Conservation (phyloP, 1,140 invertebrate genomes). For the Dendrolimus kikuchii region DNA sequence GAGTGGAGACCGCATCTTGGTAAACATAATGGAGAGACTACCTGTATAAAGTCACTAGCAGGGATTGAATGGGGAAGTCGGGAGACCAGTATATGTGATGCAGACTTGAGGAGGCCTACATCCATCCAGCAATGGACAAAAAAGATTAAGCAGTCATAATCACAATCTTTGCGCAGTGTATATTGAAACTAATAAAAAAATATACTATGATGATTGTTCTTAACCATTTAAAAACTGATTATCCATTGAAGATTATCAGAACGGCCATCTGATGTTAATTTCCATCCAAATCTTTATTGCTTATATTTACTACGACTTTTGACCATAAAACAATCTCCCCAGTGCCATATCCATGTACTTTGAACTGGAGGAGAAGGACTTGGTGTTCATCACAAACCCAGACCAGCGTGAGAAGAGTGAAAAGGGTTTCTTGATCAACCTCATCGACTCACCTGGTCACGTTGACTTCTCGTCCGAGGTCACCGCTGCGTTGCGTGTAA, state of each 20-base stretch:
- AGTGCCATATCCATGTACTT: constrained; percentile 99
- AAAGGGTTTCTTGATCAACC: constrained; percentile 98
- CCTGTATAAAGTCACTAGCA: no score
- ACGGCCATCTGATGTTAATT: constrained; percentile 62
- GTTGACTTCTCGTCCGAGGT: constrained; percentile 99
- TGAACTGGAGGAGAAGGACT: constrained; percentile 93
- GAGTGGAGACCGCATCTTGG: no score
- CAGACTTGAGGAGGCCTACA: no score
- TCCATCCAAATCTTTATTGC: not conserved
- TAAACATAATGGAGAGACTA: no score
- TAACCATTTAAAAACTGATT: constrained; percentile 54
- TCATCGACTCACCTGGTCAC: constrained; percentile 99
- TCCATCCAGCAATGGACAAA: no score
- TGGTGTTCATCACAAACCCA: constrained; percentile 89
- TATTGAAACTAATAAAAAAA: not conserved
- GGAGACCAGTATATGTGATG: no score
- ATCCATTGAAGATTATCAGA: constrained; percentile 58
- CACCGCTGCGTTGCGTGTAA: constrained; percentile 98
- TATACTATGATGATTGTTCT: constrained; percentile 61
- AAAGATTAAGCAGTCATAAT: no score
- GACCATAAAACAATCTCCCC: constrained; percentile 7
- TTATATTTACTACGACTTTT: not conserved
- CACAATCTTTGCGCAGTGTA: no score
- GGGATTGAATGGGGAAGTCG: no score
- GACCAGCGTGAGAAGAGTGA: constrained; percentile 92